Evolutionary conservation across 2,797 vertebrate species (phyloP), one percentile per base, ranked within the genome.

Genomic region (Leontopithecus rosalia): DNA sequence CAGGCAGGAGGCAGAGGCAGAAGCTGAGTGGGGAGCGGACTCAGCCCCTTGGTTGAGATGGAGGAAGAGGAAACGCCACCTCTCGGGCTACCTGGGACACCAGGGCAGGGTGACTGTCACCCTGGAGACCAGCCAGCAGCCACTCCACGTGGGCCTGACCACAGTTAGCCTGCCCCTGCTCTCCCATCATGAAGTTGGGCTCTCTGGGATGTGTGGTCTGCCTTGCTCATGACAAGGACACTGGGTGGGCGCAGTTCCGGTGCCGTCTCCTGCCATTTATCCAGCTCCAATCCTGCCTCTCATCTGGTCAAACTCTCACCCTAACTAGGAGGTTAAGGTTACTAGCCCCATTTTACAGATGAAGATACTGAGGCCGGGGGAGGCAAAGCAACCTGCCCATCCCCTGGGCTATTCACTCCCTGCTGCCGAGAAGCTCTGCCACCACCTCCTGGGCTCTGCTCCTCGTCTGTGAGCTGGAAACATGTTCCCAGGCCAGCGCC

Each of bases 231-330:
- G 8, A 24, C 0, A 3, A 73, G 75, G 39, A 28, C 0, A 0
- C 36, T 0, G 9, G 9, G 33, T 30, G 17, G 19, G 19, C 0
- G 3, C 13, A 1, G 10, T 14, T 52, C 10, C 0, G 3, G n/a
- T 0, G 1, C 26, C 4, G 0, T 17, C 52, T 17, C 41, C 48
- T 10, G 26, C 64, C 2, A 1, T 10, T 2, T 13, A 52, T 26
- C 57, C 84, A 39, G 70, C 58, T 57, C 36, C 7, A 64, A 33
- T 10, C 41, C 22, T 13, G 1, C 57, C n/a, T 11, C 14, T 36
- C n/a, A 2, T 8, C 28, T 36, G 15, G 6, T 8, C 24, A 33
- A 26, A 17, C 10, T 39, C 57, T 48, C 61, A 46, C 3, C 10
- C 22, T 9, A 11, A 48, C 30, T 9, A 0, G 9, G 24, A 0